Evolutionary conservation across 2,113 vertebrate genomes (phyloP).

Genomic region (Narcine bancroftii): DNA sequence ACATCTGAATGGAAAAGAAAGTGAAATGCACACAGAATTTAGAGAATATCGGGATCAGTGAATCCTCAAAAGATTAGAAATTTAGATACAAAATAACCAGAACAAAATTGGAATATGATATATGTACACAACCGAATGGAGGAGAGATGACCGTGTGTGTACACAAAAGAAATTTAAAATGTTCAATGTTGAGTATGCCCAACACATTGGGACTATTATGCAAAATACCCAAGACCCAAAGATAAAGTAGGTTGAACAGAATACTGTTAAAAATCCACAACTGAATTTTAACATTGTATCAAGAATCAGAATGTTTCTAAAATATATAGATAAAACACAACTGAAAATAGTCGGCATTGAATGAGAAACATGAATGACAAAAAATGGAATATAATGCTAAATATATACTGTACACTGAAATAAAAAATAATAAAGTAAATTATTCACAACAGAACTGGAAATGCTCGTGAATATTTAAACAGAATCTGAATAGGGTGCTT

Average conservation of each 20-base stretch:
- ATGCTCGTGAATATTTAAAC: no score
- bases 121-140: background rate
- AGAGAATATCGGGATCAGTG: background rate
- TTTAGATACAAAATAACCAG: background rate
- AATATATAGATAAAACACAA: background rate
- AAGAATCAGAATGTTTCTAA: background rate
- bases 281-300: background rate
- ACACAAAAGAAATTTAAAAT: no score
- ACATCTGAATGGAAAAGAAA: no score
- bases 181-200: no score
- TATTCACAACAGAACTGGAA: background rate
- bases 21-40: no score
- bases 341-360: background rate
- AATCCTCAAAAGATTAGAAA: background rate
- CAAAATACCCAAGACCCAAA: no score
- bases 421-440: background rate
- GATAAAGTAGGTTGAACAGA: background rate
- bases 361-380: background rate
- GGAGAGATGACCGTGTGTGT: no score
- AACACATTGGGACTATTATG: no score
- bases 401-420: no score
- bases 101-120: background rate
- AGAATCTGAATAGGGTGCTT: background rate
- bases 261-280: background rate
- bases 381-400: no score